A percentile compares a stretch with the other conserved stretches of the same genome.
Evolutionary conservation across 2,888 invertebrate species (phyloP).

Genomic region (Heteromyza rotundicornis): DNA sequence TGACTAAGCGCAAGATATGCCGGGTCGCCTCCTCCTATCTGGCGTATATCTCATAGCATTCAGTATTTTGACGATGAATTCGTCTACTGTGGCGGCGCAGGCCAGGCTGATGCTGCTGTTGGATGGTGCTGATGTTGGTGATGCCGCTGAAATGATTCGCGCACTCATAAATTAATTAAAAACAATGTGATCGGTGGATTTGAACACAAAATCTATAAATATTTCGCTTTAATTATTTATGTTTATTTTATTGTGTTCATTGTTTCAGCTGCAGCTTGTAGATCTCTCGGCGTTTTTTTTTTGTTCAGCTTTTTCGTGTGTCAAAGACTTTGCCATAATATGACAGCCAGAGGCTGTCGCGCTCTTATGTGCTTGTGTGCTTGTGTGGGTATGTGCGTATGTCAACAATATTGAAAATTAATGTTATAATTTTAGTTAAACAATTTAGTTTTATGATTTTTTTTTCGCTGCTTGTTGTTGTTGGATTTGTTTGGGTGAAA

Average conservation of each 20-base stretch:
- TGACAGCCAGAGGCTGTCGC: not conserved
- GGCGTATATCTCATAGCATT: not conserved
- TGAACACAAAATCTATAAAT: slow-evolving; percentile 22
- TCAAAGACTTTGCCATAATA: not conserved
- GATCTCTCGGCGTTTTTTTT: not conserved
- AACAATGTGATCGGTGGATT: slow-evolving; percentile 32
- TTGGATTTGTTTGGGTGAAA: too few relatives aligned
- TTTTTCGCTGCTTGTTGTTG: not conserved
- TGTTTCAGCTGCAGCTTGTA: slow-evolving; percentile 13
- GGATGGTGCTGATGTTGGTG: slow-evolving; percentile 6
- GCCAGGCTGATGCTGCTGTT: not conserved
- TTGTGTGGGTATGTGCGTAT: slow-evolving; percentile 13
- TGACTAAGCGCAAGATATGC: not conserved
- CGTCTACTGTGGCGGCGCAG: not conserved
- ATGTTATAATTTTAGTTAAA: slow-evolving; percentile 1
- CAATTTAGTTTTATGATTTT: not conserved
- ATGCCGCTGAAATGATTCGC: slow-evolving; percentile 43
- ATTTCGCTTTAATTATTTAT: slow-evolving; percentile 20
- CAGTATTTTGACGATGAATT: not conserved
- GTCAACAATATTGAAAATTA: not conserved
- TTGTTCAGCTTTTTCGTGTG: not conserved
- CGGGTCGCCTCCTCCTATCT: slow-evolving; percentile 2
- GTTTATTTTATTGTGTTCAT: slow-evolving; percentile 18
- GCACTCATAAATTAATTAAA: slow-evolving; percentile 57
- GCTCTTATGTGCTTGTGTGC: not conserved